These are phyloP conservation scores for Automeris io DNA, from an alignment of 2,888 invertebrate species.

Conservation along the genomic window DNA sequence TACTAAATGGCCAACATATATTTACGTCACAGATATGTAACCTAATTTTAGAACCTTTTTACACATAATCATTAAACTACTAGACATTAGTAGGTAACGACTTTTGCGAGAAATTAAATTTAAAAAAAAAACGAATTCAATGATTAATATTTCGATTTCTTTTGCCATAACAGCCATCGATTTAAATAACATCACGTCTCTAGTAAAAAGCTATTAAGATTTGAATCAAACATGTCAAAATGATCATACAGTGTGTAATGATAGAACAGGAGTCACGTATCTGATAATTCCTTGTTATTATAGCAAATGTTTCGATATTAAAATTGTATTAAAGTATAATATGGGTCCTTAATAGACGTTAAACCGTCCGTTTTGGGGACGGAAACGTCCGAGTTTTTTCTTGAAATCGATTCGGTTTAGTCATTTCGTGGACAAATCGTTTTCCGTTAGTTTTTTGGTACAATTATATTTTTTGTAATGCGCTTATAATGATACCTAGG, in stretches of 20 bases:
- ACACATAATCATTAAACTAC: too few species aligned
- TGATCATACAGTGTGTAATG: constrained; percentile 42
- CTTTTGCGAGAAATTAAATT: too few species aligned
- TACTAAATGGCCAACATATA: too few species aligned
- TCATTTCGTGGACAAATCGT: constrained; percentile 26
- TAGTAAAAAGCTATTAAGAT: constrained; percentile 3
- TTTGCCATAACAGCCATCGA: too few species aligned
- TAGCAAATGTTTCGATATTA: constrained; percentile 48
- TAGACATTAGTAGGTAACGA: too few species aligned
- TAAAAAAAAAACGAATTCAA: too few species aligned
- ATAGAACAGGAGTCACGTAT: constrained; percentile 65
- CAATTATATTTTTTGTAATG: constrained; percentile 1
- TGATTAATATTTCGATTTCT: too few species aligned
- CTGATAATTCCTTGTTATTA: constrained; percentile 50
- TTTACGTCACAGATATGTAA: too few species aligned
- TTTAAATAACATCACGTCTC: background rate
- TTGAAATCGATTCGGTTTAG: constrained; percentile 65
- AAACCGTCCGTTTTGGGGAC: constrained; percentile 56
- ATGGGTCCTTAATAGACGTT: constrained; percentile 52
- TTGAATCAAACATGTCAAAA: constrained; percentile 13
- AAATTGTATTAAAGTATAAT: constrained; percentile 60
- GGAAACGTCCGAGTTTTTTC: constrained; percentile 53
- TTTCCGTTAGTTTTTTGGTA: background rate
- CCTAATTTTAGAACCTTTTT: too few species aligned
- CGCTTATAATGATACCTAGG: background rate